Evolutionary conservation across 2,113 vertebrate species (phyloP).

Genomic region (Lipophrys pholis): DNA sequence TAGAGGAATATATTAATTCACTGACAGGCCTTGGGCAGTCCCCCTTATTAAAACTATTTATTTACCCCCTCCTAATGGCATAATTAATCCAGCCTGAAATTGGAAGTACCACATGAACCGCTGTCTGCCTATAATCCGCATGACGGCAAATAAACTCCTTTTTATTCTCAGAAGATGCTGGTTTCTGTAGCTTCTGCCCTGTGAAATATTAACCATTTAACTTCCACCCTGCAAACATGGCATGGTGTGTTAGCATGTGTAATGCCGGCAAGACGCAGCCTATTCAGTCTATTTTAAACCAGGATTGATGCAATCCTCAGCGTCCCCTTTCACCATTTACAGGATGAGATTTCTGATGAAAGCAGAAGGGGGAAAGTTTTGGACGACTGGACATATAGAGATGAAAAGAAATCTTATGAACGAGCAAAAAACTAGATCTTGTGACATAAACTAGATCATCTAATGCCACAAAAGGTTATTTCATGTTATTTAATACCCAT

Average conservation of each 20-base stretch:
- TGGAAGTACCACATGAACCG: slow-evolving; percentile 69
- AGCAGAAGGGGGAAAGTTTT: too few species aligned
- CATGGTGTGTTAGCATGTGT: neutral
- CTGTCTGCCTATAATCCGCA: slow-evolving; percentile 62
- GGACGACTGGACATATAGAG: too few species aligned
- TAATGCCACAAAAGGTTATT: too few species aligned
- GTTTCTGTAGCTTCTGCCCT: slow-evolving; percentile 36
- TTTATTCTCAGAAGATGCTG: slow-evolving; percentile 49
- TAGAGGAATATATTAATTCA: slow-evolving; percentile 69
- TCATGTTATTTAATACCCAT: too few species aligned
- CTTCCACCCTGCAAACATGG: slow-evolving; percentile 17
- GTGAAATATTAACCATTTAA: slow-evolving; percentile 45
- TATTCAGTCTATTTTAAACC: neutral
- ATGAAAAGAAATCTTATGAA: too few species aligned
- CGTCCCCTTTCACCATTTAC: too few species aligned
- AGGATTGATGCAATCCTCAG: neutral
- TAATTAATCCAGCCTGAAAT: slow-evolving; percentile 78
- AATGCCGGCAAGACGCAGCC: neutral
- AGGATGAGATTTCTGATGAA: too few species aligned
- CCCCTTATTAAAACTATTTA: slow-evolving; percentile 76
- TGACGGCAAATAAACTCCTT: slow-evolving; percentile 55
- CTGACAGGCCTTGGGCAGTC: slow-evolving; percentile 60
- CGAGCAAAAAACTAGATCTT: too few species aligned
- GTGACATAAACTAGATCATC: too few species aligned
- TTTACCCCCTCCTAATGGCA: slow-evolving; percentile 70